phyloP scores from a whole-genome alignment of 2,797 vertebrate genomes.

The Coccyzus lansbergi region DNA sequence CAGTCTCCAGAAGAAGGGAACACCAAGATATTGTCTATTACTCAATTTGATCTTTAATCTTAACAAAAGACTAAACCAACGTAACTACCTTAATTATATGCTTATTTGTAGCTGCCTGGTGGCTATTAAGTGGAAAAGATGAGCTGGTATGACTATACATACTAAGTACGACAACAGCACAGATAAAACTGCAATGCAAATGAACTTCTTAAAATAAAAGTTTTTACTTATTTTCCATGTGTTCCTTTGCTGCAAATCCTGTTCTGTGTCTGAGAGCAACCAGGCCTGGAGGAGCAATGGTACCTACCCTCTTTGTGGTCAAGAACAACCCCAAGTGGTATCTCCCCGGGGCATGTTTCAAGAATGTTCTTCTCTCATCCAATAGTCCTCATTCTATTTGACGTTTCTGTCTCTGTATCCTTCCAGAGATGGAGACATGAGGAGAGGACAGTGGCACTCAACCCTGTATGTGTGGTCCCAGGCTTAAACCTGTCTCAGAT shows the following conservation, averaged over 20 bases:
- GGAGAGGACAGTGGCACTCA: not conserved
- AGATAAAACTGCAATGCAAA: accelerated
- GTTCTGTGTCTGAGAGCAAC: not conserved
- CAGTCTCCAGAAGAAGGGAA: not conserved
- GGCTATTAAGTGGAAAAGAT: not conserved
- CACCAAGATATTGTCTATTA: no score
- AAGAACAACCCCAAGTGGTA: not conserved
- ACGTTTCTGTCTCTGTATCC: not conserved
- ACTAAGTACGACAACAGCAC: accelerated
- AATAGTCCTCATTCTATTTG: not conserved
- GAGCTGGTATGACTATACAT: not conserved
- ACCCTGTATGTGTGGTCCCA: not conserved
- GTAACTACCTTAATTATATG: not conserved
- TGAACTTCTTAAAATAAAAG: not conserved
- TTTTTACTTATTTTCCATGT: accelerated
- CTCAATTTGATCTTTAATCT: not conserved
- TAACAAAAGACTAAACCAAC: not conserved
- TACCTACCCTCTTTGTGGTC: not conserved
- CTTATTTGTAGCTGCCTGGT: not conserved
- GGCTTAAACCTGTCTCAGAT: not conserved
- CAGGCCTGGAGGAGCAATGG: not conserved
- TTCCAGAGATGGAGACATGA: not conserved
- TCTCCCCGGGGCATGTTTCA: not conserved
- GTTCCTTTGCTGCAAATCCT: not conserved
- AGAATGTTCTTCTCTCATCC: not conserved